Evolutionary conservation across 2,888 invertebrate genomes (phyloP).

Genomic region (Ichneumoninae sp.): DNA sequence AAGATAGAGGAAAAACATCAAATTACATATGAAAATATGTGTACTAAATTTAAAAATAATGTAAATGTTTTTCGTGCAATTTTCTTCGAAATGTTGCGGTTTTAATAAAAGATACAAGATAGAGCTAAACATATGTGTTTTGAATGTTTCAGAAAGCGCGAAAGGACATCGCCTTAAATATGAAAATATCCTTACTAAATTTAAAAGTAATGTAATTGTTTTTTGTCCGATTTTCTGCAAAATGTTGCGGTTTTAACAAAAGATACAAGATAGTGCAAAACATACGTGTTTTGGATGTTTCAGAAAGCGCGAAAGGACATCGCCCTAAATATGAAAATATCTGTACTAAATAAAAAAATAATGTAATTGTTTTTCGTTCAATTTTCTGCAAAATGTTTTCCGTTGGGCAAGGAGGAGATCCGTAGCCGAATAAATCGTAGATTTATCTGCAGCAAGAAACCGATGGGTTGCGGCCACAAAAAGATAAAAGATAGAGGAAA

Average conservation of each 20-base stretch:
- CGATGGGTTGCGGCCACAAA: background rate
- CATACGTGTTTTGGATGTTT: conserved; percentile 1
- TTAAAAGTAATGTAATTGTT: background rate
- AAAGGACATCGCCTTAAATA: background rate
- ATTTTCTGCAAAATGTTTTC: background rate
- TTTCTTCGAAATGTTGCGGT: too few relatives aligned
- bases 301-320: conserved; percentile 3
- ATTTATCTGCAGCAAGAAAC: conserved; percentile 2
- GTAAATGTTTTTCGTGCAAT: too few relatives aligned
- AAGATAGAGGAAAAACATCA: background rate
- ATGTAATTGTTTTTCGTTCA: background rate
- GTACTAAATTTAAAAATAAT: too few relatives aligned
- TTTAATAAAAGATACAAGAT: too few relatives aligned
- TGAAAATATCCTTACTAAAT: too few relatives aligned
- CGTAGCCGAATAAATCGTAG: background rate
- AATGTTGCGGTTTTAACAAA: too few relatives aligned
- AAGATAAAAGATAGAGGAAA: conserved; percentile 1
- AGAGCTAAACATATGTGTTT: background rate
- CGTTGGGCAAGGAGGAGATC: background rate
- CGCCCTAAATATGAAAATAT: background rate
- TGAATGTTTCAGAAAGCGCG: conserved; percentile 5
- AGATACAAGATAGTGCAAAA: background rate
- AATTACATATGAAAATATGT: too few relatives aligned
- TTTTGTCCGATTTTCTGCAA: background rate
- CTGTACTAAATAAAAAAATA: too few relatives aligned